These are phyloP conservation scores for Catamblyrhynchus diadema DNA, from an alignment of 2,797 vertebrate species.

Conservation along the genomic window DNA sequence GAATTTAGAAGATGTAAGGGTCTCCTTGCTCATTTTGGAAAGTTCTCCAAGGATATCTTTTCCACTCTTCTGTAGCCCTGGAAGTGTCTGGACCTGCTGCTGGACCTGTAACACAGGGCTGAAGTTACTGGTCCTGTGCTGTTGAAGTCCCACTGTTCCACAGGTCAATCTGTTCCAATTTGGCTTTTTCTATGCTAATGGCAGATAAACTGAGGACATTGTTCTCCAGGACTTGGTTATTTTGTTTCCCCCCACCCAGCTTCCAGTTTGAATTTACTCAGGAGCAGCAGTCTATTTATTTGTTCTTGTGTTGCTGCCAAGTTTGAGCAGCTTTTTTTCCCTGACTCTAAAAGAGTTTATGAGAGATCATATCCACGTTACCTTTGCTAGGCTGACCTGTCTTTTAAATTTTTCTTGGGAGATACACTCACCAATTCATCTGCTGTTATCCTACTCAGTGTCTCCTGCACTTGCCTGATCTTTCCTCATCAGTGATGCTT, in stretches of 20 bases:
- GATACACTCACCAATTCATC: neutral
- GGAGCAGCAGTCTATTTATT: neutral
- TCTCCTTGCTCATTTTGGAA: neutral
- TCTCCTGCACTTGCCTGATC: neutral
- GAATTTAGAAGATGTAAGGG: neutral
- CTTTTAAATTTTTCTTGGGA: neutral
- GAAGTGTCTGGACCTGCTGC: neutral
- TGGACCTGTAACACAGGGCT: accelerated
- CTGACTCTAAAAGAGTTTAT: neutral
- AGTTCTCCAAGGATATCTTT: neutral
- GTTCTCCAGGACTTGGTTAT: neutral
- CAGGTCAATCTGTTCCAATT: neutral
- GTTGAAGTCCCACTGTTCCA: accelerated
- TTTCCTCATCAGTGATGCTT: neutral
- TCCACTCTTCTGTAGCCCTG: neutral
- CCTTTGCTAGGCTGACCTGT: neutral
- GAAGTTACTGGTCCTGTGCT: neutral
- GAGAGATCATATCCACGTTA: neutral
- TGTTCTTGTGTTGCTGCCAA: neutral
- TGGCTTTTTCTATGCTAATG: neutral
- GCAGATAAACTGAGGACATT: neutral
- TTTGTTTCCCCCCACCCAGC: neutral
- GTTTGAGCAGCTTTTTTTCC: neutral
- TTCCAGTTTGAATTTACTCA: neutral
- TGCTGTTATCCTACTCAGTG: neutral